Conservation (phyloP, 2,888 invertebrate species). For the Galerucella calmariensis region DNA sequence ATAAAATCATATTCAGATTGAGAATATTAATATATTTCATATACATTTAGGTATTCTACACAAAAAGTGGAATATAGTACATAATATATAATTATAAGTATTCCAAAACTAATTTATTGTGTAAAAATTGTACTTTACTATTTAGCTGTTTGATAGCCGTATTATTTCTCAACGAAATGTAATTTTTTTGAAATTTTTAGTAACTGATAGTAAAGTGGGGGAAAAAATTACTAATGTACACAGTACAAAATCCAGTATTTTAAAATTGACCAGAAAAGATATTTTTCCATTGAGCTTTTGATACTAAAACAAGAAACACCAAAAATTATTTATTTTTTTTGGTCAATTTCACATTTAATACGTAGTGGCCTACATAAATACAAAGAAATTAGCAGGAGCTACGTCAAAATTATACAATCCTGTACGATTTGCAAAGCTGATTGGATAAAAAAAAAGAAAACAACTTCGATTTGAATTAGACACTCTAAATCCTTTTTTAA, state of each 20-base stretch:
- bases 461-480: not conserved
- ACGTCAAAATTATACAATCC: not conserved
- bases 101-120: conserved; percentile 26
- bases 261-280: not conserved
- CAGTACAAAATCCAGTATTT: conserved; percentile 26
- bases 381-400: not conserved
- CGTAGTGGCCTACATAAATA: not conserved
- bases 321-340: not conserved
- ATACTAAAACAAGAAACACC: not conserved
- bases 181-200: conserved; percentile 1
- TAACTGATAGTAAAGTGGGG: not conserved
- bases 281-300: not conserved
- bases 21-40: conserved; percentile 40
- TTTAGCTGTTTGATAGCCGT: conserved; percentile 14
- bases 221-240: conserved; percentile 20
- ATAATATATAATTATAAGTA: conserved; percentile 40
- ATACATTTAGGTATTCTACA: conserved; percentile 44
- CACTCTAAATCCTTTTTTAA: not conserved
- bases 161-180: conserved; percentile 3
- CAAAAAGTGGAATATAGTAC: conserved; percentile 44
- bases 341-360: not conserved
- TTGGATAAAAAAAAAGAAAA: not conserved
- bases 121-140: conserved; percentile 32
- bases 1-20: conserved; percentile 23
- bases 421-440: not conserved